These are phyloP conservation scores for Heterocephalus glaber DNA, from an alignment of 2,113 vertebrate species.

Conservation along the genomic window DNA sequence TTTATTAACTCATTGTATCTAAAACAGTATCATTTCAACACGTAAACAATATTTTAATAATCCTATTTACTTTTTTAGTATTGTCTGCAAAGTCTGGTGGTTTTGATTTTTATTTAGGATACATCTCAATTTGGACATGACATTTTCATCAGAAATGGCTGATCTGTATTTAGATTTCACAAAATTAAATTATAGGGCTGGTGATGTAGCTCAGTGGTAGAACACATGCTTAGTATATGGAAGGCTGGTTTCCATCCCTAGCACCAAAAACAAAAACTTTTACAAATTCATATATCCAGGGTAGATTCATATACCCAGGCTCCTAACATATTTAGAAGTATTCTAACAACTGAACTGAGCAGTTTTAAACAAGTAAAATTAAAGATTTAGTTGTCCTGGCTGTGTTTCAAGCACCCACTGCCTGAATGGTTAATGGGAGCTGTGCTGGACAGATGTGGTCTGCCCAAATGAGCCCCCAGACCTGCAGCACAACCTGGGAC, in stretches of 20 bases:
- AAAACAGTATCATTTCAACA: constrained; percentile 7
- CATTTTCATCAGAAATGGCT: not conserved
- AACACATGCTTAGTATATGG: not conserved
- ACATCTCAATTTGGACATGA: not conserved
- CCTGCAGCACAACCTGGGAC: not conserved
- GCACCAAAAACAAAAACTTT: not conserved
- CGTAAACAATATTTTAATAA: not conserved
- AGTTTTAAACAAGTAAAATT: not conserved
- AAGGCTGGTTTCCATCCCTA: not conserved
- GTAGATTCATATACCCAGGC: not conserved
- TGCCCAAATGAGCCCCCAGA: not conserved
- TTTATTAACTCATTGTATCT: constrained; percentile 25
- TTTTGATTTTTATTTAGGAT: not conserved
- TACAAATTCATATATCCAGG: not conserved
- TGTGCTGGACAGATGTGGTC: not conserved
- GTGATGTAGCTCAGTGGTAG: not conserved
- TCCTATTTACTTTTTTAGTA: not conserved
- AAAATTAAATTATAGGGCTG: not conserved
- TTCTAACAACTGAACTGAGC: not conserved
- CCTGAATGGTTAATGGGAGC: accelerated
- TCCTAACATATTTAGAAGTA: not conserved
- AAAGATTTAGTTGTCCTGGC: not conserved
- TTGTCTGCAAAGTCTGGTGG: not conserved
- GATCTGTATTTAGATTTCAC: not conserved
- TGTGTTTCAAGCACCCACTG: accelerated